Percentiles rank a stretch among this genome's conserved stretches.
Evolutionary conservation across 64 coral and sea anemone species (phyloP).

Genomic region (Astreopora myriophthalma): DNA sequence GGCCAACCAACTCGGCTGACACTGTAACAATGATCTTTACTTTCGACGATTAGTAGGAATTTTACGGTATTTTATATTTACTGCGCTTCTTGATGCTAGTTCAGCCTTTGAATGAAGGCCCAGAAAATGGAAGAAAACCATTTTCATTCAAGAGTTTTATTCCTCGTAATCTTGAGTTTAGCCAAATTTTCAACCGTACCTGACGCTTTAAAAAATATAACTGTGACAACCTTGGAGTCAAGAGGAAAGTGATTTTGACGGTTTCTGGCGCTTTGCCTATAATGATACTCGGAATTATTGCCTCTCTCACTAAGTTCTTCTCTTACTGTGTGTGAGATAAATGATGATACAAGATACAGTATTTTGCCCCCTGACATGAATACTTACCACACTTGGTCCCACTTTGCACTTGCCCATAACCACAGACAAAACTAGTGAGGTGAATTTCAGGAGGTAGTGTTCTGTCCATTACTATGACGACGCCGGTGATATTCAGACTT

Average conservation of each 20-base stretch:
- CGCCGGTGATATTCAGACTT: neutral
- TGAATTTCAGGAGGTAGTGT: neutral
- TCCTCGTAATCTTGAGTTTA: neutral
- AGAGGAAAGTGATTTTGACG: neutral
- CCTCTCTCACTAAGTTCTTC: neutral
- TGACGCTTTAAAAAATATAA: neutral
- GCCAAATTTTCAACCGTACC: neutral
- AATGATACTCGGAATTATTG: neutral
- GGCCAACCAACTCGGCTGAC: neutral
- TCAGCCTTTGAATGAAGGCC: neutral
- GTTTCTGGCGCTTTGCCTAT: neutral
- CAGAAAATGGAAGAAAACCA: neutral
- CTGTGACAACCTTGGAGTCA: neutral
- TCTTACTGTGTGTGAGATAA: neutral
- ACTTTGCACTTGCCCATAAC: neutral
- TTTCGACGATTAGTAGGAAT: neutral
- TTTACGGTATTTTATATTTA: neutral
- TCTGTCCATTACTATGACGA: neutral
- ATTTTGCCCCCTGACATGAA: neutral
- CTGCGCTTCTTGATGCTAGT: neutral
- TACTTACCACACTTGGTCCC: slow-evolving; percentile 2
- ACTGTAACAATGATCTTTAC: neutral
- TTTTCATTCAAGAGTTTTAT: neutral
- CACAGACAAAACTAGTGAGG: neutral
- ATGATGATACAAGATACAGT: neutral